These are phyloP conservation scores for Salticus scenicus DNA, from an alignment of 2,888 invertebrate species.

Conservation along the genomic window DNA sequence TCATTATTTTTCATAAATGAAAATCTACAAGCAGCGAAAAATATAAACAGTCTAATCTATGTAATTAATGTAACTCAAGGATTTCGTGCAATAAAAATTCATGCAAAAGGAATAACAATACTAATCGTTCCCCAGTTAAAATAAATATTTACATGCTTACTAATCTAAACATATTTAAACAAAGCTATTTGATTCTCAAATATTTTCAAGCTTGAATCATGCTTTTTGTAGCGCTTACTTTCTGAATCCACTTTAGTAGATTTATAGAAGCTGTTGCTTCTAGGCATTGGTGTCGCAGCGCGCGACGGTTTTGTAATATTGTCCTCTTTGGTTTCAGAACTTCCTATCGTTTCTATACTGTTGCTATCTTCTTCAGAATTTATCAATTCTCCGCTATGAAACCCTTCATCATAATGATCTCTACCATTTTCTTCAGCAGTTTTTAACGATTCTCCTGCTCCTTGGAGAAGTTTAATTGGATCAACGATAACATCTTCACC, in stretches of 20 bases:
- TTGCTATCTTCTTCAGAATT: slow-evolving; percentile 64
- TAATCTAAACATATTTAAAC: background rate
- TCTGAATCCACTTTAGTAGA: slow-evolving; percentile 32
- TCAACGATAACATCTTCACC: slow-evolving; percentile 50
- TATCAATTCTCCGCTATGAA: slow-evolving; percentile 61
- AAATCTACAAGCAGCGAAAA: too few relatives aligned
- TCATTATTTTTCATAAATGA: too few relatives aligned
- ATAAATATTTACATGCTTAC: background rate
- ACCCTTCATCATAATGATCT: slow-evolving; percentile 64
- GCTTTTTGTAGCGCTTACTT: slow-evolving; percentile 45
- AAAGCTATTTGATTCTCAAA: background rate
- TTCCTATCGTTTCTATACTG: slow-evolving; percentile 42
- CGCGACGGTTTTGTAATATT: slow-evolving; percentile 13
- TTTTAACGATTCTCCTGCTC: slow-evolving; percentile 45
- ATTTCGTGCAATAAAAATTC: too few relatives aligned
- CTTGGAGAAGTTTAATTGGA: slow-evolving; percentile 50
- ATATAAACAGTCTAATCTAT: too few relatives aligned
- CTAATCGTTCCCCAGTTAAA: too few relatives aligned
- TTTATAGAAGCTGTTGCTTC: slow-evolving; percentile 62
- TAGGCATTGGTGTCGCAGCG: slow-evolving; percentile 62
- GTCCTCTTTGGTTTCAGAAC: slow-evolving; percentile 31
- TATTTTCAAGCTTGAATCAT: background rate
- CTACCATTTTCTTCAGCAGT: slow-evolving; percentile 45
- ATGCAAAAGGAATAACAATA: too few relatives aligned
- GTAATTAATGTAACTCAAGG: too few relatives aligned